phyloP scores from a whole-genome alignment of 2,888 invertebrate species.

The Cheilosia grossa region DNA sequence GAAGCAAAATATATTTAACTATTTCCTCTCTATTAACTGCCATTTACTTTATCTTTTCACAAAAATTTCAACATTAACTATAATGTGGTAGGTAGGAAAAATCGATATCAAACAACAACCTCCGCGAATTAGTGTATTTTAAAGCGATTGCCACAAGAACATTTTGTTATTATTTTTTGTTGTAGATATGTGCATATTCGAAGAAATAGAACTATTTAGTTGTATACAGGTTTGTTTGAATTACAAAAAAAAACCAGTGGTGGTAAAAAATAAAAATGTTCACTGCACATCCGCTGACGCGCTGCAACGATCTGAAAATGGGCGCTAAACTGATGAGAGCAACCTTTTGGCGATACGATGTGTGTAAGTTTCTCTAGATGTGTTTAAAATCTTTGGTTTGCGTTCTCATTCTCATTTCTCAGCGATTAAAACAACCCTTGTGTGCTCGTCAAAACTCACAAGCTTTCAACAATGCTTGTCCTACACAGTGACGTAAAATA shows the following conservation, averaged over 20 bases:
- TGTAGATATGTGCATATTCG: neutral
- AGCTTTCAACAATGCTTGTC: neutral
- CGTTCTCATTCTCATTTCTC: conserved; percentile 21
- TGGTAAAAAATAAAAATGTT: conserved; percentile 10
- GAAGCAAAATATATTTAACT: neutral
- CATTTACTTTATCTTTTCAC: conserved; percentile 4
- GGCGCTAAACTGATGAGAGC: conserved; percentile 38
- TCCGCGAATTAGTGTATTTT: too few species aligned
- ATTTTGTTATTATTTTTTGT: neutral
- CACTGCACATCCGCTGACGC: conserved; percentile 19
- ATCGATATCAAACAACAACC: conserved; percentile 32
- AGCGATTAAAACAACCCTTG: neutral
- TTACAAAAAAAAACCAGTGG: conserved; percentile 3
- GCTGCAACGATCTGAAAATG: conserved; percentile 33
- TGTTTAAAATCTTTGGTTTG: neutral
- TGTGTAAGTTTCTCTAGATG: conserved; percentile 19
- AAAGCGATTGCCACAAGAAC: neutral
- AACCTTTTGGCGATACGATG: neutral
- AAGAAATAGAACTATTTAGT: neutral
- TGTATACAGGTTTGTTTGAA: conserved; percentile 9
- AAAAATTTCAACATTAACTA: conserved; percentile 17
- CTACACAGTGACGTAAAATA: too few species aligned
- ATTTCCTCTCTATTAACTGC: neutral
- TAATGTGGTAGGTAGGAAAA: conserved; percentile 33
- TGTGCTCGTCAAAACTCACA: neutral